These are phyloP conservation scores for Channa maculata DNA, from an alignment of 2,113 vertebrate genomes.

Conservation along the genomic window DNA sequence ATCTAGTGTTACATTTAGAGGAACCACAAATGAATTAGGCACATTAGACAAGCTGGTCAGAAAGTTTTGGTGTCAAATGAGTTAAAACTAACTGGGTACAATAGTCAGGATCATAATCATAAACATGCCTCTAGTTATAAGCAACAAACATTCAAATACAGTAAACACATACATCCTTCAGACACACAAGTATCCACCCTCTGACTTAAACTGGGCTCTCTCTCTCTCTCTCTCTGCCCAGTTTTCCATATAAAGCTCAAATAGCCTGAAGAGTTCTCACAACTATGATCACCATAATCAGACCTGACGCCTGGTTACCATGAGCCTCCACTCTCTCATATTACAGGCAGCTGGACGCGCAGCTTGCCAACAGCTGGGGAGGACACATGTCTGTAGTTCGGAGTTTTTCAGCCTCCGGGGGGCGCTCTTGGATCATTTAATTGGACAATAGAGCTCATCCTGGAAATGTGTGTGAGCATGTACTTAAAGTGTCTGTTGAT, in stretches of 20 bases:
- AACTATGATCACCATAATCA: slow-evolving; percentile 91
- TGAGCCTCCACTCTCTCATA: slow-evolving; percentile 81
- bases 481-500: not conserved
- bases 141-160: slow-evolving; percentile 13
- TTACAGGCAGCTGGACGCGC: slow-evolving; percentile 85
- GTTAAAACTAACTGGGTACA: too few relatives aligned
- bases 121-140: not conserved
- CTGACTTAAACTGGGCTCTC: not conserved
- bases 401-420: slow-evolving; percentile 43
- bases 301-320: slow-evolving; percentile 88
- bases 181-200: not conserved
- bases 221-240: slow-evolving; percentile 24
- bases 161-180: slow-evolving; percentile 9
- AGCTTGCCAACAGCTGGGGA: slow-evolving; percentile 65
- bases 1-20: too few relatives aligned
- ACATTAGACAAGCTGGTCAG: too few relatives aligned
- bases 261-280: slow-evolving; percentile 84
- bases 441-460: not conserved
- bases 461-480: not conserved
- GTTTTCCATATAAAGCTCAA: slow-evolving; percentile 74
- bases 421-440: slow-evolving; percentile 35
- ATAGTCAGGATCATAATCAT: too few relatives aligned
- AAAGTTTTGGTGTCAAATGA: too few relatives aligned
- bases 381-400: slow-evolving; percentile 5
- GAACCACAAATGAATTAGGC: too few relatives aligned